These are phyloP conservation scores for Polypedilum pembai DNA, from an alignment of 1,140 invertebrate species.

Conservation along the genomic window DNA sequence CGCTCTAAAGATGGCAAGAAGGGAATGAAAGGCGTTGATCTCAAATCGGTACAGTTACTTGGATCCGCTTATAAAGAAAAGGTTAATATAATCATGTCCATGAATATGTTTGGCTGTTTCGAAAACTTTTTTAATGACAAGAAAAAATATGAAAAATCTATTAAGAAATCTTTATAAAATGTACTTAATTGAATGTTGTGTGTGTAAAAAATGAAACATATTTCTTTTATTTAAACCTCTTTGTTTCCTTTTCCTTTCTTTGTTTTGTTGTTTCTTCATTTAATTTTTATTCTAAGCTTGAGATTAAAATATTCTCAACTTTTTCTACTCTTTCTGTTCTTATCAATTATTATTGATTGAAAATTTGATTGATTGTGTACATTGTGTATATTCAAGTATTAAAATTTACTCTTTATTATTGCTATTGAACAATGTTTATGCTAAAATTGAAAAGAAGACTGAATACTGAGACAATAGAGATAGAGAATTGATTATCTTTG, in stretches of 20 bases:
- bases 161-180: not conserved
- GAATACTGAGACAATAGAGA: too few relatives aligned
- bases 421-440: not conserved
- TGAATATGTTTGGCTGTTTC: constrained; percentile 28
- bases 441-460: not conserved
- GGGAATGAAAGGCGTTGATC: constrained; percentile 90
- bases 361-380: not conserved
- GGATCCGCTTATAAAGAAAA: constrained; percentile 97
- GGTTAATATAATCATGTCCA: constrained; percentile 50
- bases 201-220: not conserved
- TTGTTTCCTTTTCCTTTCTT: not conserved
- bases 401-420: not conserved
- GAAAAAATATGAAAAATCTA: not conserved
- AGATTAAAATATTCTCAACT: not conserved
- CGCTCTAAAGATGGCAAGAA: constrained; percentile 94
- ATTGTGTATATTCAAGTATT: not conserved
- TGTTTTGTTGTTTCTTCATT: not conserved
- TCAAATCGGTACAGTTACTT: constrained; percentile 91
- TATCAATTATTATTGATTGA: not conserved
- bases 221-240: not conserved
- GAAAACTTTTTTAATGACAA: not conserved
- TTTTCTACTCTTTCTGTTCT: not conserved
- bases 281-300: constrained; percentile 9
- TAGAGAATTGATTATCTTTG: too few relatives aligned
- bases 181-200: constrained; percentile 18